These are phyloP conservation scores for Argopecten irradians DNA, from an alignment of 1,140 invertebrate genomes.

Conservation along the genomic window DNA sequence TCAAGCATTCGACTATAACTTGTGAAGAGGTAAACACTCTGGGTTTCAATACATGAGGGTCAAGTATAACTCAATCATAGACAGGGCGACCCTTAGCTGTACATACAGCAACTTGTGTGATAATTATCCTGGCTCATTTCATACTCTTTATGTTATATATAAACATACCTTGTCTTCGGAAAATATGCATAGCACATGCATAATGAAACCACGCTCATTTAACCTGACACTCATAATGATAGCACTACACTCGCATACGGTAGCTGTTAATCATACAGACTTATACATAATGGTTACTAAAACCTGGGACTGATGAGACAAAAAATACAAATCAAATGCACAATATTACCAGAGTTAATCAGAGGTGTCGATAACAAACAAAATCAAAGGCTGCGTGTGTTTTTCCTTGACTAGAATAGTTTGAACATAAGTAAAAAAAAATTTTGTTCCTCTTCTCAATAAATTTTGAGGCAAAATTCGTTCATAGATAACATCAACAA, in stretches of 20 bases:
- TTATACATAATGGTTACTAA: background rate
- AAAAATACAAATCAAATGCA: background rate
- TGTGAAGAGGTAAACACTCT: too few relatives aligned
- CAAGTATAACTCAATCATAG: too few relatives aligned
- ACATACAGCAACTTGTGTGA: too few relatives aligned
- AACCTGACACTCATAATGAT: background rate
- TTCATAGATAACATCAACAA: background rate
- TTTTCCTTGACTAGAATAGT: background rate
- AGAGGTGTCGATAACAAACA: background rate
- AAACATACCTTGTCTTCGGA: too few relatives aligned
- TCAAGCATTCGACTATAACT: too few relatives aligned
- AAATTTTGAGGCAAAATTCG: background rate
- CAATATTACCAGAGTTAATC: background rate
- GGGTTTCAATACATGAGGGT: too few relatives aligned
- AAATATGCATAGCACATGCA: too few relatives aligned
- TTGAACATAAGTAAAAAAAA: background rate
- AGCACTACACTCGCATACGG: background rate
- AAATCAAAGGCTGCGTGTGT: background rate
- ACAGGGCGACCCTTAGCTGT: too few relatives aligned
- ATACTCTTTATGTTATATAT: too few relatives aligned
- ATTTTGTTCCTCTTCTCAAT: background rate
- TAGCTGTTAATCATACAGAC: background rate
- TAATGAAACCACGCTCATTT: background rate
- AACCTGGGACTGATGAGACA: background rate
- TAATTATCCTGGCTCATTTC: too few relatives aligned